phyloP scores from a whole-genome alignment of 2,113 vertebrate genomes.

The Brachypodius melanocephalos region DNA sequence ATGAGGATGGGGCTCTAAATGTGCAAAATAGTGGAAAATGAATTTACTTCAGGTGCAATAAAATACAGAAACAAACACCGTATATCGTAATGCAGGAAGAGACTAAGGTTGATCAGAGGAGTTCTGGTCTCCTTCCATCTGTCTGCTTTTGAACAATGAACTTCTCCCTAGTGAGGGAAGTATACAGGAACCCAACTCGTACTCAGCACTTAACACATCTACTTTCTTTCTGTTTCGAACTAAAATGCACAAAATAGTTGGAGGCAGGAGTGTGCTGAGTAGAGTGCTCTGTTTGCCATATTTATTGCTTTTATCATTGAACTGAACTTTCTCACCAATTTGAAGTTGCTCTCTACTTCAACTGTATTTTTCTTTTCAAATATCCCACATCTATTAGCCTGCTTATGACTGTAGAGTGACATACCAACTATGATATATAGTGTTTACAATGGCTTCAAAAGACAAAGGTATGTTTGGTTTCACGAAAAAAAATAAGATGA shows the following conservation, averaged over 20 bases:
- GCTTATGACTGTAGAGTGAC: background rate
- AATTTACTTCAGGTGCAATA: background rate
- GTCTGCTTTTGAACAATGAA: background rate
- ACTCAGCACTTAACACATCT: background rate
- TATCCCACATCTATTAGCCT: background rate
- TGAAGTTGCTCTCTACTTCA: background rate
- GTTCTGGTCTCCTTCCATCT: background rate
- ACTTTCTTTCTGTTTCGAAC: background rate
- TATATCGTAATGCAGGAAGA: background rate
- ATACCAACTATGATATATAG: background rate
- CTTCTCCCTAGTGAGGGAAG: background rate
- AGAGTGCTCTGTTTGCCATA: background rate
- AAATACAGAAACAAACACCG: accelerated
- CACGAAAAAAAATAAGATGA: background rate
- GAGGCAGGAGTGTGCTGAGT: background rate
- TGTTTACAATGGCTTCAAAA: background rate
- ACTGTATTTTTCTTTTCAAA: background rate
- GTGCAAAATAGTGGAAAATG: background rate
- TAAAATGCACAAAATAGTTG: background rate
- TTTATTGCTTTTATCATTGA: background rate
- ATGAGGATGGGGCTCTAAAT: background rate
- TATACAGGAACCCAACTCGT: background rate
- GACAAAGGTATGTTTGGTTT: background rate
- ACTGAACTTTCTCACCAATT: background rate
- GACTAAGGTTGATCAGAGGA: background rate